Evolutionary conservation across 53 echinoderm and acorn worm genomes (phyloP), one percentile per base, ranked within the genome.

Genomic region (Hippasteria phrygiana): DNA sequence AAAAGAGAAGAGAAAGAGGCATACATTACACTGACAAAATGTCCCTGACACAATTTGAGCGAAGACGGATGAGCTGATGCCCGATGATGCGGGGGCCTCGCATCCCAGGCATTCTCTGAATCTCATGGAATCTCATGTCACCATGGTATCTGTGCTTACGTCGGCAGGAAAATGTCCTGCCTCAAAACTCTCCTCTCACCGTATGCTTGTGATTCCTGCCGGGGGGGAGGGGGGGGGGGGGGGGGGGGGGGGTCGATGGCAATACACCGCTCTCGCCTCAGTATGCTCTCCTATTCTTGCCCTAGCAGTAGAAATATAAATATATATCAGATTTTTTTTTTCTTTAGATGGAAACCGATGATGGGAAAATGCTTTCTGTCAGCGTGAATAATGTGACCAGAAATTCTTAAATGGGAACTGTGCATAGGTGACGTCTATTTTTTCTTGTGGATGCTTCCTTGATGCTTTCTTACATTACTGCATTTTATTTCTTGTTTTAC

Each of bases 131-230:
- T 70, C 85, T 51, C 27, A 18, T 70, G 71, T 85, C 85, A 71
- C 85, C 85, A 85, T 85, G 85, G 85, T 85, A 85, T 85, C 85
- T 70, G 65, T 71, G 85, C 85, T 85, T 85, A 85, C 85, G 85
- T 67, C 82, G 66, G 22, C 33, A 24, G 36, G 82, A 82, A 47
- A 43, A 65, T 64, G 82, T 50, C 45, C 82, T 43, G 28, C 46
- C 43, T 45, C 47, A 17, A 18, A 43, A 45, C 34, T 7, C 18
- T 32, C 54, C 45, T 27, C 27, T 24, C 59, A n/a, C 69, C 16
- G 69, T 67, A 67, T 26, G 26, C 26, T 67, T 67, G 59, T 67
- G 69, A 67, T 35, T 28, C 65, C 54, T 59, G 59, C 59, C 59
- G n/a, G 16, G 59, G 26, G 59, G 59, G 26, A 22, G n/a, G 20